Percentiles rank a stretch among this genome's conserved stretches.
Conservation (phyloP, 2,888 invertebrate genomes). For the Zygogramma bicolorata region DNA sequence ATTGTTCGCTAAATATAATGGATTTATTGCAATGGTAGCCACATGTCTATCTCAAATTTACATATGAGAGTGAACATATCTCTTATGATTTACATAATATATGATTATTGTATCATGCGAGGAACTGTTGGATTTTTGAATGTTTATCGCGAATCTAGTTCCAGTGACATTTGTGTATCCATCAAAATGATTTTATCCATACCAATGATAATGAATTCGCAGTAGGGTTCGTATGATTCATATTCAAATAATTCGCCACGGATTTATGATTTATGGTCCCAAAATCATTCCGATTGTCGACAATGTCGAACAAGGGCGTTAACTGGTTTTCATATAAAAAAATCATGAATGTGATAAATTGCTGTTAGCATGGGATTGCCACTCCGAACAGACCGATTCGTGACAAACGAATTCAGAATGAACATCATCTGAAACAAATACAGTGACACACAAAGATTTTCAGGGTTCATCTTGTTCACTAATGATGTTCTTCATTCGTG, state of each 20-base stretch:
- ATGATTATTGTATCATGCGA: conserved; percentile 5
- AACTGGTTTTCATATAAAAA: neutral
- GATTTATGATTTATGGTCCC: neutral
- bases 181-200: conserved; percentile 6
- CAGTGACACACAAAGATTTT: no score
- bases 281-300: neutral
- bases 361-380: no score
- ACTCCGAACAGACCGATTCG: no score
- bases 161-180: neutral
- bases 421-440: no score
- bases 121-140: neutral
- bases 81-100: conserved; percentile 6
- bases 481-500: no score
- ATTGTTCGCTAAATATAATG: neutral
- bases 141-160: neutral
- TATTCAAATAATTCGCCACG: neutral
- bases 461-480: no score
- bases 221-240: neutral
- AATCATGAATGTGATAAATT: neutral
- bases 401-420: no score
- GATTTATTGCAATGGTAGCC: conserved; percentile 5
- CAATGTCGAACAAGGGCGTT: neutral
- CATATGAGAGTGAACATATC: conserved; percentile 11
- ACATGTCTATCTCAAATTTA: conserved; percentile 3
- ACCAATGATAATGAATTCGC: neutral